Conservation (phyloP, 2,113 vertebrate species). For the Agapornis roseicollis region DNA sequence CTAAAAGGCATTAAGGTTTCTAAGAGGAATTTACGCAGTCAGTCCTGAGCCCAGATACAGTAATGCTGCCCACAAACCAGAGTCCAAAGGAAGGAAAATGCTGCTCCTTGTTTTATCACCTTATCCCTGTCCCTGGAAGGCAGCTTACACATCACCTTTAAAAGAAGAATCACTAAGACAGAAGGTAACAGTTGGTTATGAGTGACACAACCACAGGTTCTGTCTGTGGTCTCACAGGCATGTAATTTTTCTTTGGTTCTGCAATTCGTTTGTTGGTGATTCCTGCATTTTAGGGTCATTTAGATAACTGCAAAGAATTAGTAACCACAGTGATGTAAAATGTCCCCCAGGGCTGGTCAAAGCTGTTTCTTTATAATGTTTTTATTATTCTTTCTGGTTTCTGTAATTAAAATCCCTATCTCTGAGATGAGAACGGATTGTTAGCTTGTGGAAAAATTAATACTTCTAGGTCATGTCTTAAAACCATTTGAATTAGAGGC, state of each 20-base stretch:
- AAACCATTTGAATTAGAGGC: neutral
- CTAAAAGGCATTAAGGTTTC: neutral
- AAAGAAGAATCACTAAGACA: neutral
- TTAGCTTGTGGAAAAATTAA: neutral
- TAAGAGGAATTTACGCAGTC: neutral
- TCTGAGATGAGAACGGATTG: neutral
- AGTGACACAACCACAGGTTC: neutral
- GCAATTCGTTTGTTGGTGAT: neutral
- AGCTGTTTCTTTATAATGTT: neutral
- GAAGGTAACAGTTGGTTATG: neutral
- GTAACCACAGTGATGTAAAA: neutral
- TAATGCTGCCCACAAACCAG: neutral
- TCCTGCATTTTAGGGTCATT: neutral
- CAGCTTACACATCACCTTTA: neutral
- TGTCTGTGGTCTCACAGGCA: neutral
- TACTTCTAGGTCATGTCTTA: neutral
- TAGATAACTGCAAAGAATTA: neutral
- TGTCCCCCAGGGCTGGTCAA: neutral
- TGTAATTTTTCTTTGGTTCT: neutral
- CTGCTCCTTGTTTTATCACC: neutral
- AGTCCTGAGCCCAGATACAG: too few species aligned
- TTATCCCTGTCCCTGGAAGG: neutral
- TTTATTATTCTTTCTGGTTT: neutral
- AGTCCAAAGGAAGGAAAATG: neutral
- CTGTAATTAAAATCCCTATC: neutral